These are phyloP conservation scores for Hedya salicella DNA, from an alignment of 2,888 invertebrate genomes.

Conservation along the genomic window DNA sequence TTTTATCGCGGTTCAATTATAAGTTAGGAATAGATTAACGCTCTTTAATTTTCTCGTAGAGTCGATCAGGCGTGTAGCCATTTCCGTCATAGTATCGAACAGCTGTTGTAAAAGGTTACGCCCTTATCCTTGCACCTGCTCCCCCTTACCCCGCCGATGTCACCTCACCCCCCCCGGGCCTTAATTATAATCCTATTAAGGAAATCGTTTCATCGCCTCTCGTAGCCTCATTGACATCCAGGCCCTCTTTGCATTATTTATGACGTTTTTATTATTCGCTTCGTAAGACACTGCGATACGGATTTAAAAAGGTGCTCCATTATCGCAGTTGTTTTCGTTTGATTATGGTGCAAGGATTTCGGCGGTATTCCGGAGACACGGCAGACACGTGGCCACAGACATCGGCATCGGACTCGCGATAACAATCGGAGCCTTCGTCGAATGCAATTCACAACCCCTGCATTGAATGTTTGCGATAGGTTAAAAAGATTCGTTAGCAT, in stretches of 20 bases:
- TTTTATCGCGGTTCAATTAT: conserved; percentile 50
- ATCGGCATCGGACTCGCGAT: conserved; percentile 51
- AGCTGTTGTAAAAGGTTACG: conserved; percentile 80
- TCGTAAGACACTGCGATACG: conserved; percentile 27
- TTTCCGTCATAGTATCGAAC: conserved; percentile 71
- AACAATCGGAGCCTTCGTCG: conserved; percentile 61
- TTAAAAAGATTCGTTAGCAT: conserved; percentile 65
- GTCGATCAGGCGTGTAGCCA: conserved; percentile 62
- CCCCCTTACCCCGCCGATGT: conserved; percentile 55
- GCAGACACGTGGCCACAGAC: conserved; percentile 27
- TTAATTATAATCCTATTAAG: conserved; percentile 78
- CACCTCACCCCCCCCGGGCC: conserved; percentile 61
- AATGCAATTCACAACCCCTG: conserved; percentile 61
- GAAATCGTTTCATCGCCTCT: conserved; percentile 62
- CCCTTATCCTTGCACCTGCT: conserved; percentile 79
- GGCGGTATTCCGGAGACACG: not conserved
- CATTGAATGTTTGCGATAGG: conserved; percentile 64
- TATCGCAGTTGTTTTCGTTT: conserved; percentile 12
- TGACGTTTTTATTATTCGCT: conserved; percentile 53
- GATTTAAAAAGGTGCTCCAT: conserved; percentile 16
- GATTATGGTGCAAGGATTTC: not conserved
- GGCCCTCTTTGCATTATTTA: conserved; percentile 55
- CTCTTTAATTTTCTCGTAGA: conserved; percentile 62
- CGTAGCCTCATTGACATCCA: conserved; percentile 61
- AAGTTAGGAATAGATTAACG: conserved; percentile 72